Evolutionary conservation across 92 coral and sea anemone species (phyloP), one percentile per base, ranked within the genome.

Genomic region (Epizoanthus illoricatus): DNA sequence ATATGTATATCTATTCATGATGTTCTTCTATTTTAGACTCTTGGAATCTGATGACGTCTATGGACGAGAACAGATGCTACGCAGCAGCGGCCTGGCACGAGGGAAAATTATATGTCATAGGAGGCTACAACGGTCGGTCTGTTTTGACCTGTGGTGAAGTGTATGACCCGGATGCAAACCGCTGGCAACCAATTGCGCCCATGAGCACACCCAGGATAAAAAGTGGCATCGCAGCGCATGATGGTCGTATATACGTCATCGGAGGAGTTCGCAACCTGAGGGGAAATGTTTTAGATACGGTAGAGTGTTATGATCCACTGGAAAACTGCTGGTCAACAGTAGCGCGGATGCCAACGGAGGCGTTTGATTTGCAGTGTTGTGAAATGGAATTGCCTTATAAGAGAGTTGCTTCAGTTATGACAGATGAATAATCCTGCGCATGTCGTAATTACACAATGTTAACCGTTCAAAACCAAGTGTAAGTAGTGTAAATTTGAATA

Each of bases 151-250:
- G 98, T 2, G 94, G 86, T 41, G 98, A 95, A 73, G 87, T 91
- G 36, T 95, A 88, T 87, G 90, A 95, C 87, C 85, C 89, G 24
- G 81, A 75, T 52, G 58, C 58, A 10, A 78, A 91, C 74, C 85
- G 66, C 28, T 95, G 98, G 98, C 86, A 87, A 56, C 61, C 71
- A 7, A 87, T 91, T 64, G 71, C 98, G 16, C 81, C 92, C 7
- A 91, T 95, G 92, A 78, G 28, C 60, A 86, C 85, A 17, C 79
- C 98, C 9, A 88, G 98, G 62, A 88, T 93, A 84, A 93, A 86
- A 45, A 90, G 85, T 59, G 92, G 91, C 49, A 80, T 88, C 45
- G 92, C 90, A 60, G 94, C 88, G 84, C 88, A 88, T 73, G 88
- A 52, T 75, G 98, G 90, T 40, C 84, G 81, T 81, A 72, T 94